Base-by-base conservation (phyloP, 2,797 vertebrate species). In the Arctocebus calabarensis region DNA sequence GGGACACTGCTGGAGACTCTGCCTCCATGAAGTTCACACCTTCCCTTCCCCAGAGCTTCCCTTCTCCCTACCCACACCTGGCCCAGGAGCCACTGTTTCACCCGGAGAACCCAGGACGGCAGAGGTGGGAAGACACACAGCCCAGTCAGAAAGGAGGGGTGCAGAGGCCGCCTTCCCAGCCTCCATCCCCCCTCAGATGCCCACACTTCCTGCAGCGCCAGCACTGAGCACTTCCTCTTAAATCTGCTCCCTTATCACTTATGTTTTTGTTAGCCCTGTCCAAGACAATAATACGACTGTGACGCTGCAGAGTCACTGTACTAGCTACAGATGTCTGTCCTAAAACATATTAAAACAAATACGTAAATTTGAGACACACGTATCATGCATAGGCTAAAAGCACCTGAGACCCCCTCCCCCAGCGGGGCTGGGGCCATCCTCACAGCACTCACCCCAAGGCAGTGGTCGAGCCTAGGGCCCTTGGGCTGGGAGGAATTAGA, bases 391-490 rank as follows among this genome's bases (percentile, higher is more conserved):
- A 43, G 61, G 81, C 71, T n/a, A n/a, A 62, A 20, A 23, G 25
- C 29, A 0, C 11, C 89, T 6, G 2, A 12, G 25, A 23, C 32
- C 2, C 64, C 34, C 57, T 7, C 14, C 79, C 27, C 40, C 32
- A 25, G 29, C 27, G 2, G 32, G 64, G 64, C 64, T 19, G 64
- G 64, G 13, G 27, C 78, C 37, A 11, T n/a, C 79, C n/a, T 43
- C n/a, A 16, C 0, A 2, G 7, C 0, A 0, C 1, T 34, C 19
- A 3, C n/a, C 32, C 5, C 40, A 17, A 2, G 2, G 32, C 14
- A 4, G 52, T 0, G 68, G 71, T 52, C 0, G 0, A 45, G 34
- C 10, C 40, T 5, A 40, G 40, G 40, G 40, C 40, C 40, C 40
- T 40, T 40, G 40, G 40, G 40, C 5, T 40, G 40, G 40, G 40